Evolutionary conservation across 2,888 invertebrate genomes (phyloP).

Genomic region (Clunio marinus): DNA sequence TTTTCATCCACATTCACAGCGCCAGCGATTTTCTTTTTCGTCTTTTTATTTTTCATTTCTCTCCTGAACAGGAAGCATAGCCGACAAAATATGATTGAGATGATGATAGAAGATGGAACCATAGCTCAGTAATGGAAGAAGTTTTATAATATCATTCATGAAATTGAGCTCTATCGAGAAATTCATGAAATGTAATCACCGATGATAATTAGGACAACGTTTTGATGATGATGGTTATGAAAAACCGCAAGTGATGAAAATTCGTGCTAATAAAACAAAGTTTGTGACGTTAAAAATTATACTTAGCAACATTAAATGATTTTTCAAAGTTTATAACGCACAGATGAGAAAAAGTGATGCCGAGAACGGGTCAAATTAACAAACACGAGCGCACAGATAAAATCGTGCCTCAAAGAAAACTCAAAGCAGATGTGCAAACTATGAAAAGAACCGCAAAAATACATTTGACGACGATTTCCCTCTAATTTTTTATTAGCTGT

Average conservation of each 20-base stretch:
- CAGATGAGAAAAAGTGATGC: neutral
- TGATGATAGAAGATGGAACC: too few relatives aligned
- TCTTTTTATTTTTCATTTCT: too few relatives aligned
- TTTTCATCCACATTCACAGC: neutral
- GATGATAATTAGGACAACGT: too few relatives aligned
- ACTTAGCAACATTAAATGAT: too few relatives aligned
- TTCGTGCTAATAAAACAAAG: neutral
- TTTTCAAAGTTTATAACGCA: too few relatives aligned
- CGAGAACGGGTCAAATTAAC: neutral
- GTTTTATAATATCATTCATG: too few relatives aligned
- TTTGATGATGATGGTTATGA: too few relatives aligned
- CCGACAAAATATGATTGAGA: too few relatives aligned
- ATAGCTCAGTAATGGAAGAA: too few relatives aligned
- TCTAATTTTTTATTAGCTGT: conserved; percentile 32
- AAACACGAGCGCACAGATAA: neutral
- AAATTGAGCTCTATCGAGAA: too few relatives aligned
- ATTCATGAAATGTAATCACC: too few relatives aligned
- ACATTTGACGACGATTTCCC: conserved; percentile 1
- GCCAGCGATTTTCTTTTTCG: conserved; percentile 1
- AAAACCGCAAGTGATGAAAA: neutral
- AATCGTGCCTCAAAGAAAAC: neutral
- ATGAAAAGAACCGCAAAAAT: conserved; percentile 19
- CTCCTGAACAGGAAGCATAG: too few relatives aligned
- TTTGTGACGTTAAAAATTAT: neutral
- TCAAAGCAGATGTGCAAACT: conserved; percentile 33